Evolutionary conservation across 2,888 invertebrate genomes (phyloP).

Genomic region (Dichetophora obliterata): DNA sequence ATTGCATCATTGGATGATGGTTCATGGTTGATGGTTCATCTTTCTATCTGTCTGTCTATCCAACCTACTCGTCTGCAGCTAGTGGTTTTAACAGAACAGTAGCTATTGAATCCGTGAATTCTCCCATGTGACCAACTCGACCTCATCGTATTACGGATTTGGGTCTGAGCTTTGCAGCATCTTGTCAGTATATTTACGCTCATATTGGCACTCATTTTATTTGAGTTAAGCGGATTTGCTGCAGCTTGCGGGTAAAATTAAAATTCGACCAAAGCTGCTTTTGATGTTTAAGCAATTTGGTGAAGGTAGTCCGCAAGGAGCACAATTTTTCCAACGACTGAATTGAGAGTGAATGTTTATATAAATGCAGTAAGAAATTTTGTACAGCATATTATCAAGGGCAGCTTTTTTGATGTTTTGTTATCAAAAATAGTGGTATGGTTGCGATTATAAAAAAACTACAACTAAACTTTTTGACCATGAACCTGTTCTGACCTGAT

Average conservation of each 20-base stretch:
- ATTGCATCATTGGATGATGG: neutral
- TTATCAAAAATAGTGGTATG: too few relatives aligned
- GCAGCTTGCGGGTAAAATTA: constrained; percentile 11
- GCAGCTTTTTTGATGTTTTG: too few relatives aligned
- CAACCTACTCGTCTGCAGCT: constrained; percentile 9
- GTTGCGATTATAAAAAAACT: too few relatives aligned
- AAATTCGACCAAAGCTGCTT: constrained; percentile 31
- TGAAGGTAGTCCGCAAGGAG: constrained; percentile 3
- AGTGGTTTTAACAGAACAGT: constrained; percentile 18
- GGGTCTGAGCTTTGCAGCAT: neutral
- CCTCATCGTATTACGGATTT: constrained; percentile 16
- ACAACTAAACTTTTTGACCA: too few relatives aligned
- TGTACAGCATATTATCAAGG: too few relatives aligned
- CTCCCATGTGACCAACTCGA: constrained; percentile 45
- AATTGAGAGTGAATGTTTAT: too few relatives aligned
- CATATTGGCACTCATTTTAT: constrained; percentile 22
- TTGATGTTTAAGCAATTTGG: constrained; percentile 29
- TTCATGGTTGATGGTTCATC: constrained; percentile 7
- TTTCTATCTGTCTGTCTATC: constrained; percentile 10
- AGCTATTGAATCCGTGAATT: constrained; percentile 44
- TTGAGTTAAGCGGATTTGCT: constrained; percentile 38
- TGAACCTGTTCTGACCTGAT: too few relatives aligned
- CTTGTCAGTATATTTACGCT: constrained; percentile 7
- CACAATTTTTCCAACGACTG: neutral
- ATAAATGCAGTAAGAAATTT: too few relatives aligned